These are phyloP conservation scores for Drosophila prosaltans DNA, from an alignment of 1,140 invertebrate genomes.

Conservation along the genomic window DNA sequence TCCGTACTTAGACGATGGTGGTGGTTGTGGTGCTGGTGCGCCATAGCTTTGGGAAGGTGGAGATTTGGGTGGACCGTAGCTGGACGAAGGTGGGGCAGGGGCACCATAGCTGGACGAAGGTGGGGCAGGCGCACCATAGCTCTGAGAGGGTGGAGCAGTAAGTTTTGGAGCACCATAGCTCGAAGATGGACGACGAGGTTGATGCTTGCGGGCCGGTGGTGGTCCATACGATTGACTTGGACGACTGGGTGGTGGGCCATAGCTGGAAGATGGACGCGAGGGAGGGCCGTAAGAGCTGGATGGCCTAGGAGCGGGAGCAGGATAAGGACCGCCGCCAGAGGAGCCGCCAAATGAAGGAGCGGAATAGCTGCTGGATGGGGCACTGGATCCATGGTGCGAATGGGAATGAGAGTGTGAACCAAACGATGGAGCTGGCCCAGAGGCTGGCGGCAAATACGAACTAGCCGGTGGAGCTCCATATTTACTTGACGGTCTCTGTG, in stretches of 20 bases:
- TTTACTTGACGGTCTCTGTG: conserved; percentile 53
- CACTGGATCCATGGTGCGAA: conserved; percentile 25
- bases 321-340: conserved; percentile 71
- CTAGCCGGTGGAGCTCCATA: conserved; percentile 67
- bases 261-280: conserved; percentile 79
- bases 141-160: conserved; percentile 65
- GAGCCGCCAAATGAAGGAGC: conserved; percentile 68
- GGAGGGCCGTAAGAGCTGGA: conserved; percentile 73
- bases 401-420: conserved; percentile 68
- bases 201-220: conserved; percentile 54
- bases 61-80: conserved; percentile 69
- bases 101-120: conserved; percentile 64
- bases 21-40: conserved; percentile 82
- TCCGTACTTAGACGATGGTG: conserved; percentile 83
- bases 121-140: conserved; percentile 25
- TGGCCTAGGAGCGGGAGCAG: conserved; percentile 76
- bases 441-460: conserved; percentile 79
- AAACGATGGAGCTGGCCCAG: conserved; percentile 75
- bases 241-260: conserved; percentile 76
- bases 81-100: conserved; percentile 69
- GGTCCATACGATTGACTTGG: conserved; percentile 83
- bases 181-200: conserved; percentile 70
- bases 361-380: conserved; percentile 84
- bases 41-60: conserved; percentile 82
- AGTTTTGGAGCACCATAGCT: conserved; percentile 56